Conservation (phyloP, 2,888 invertebrate genomes). For the Yponomeuta evonymella region DNA sequence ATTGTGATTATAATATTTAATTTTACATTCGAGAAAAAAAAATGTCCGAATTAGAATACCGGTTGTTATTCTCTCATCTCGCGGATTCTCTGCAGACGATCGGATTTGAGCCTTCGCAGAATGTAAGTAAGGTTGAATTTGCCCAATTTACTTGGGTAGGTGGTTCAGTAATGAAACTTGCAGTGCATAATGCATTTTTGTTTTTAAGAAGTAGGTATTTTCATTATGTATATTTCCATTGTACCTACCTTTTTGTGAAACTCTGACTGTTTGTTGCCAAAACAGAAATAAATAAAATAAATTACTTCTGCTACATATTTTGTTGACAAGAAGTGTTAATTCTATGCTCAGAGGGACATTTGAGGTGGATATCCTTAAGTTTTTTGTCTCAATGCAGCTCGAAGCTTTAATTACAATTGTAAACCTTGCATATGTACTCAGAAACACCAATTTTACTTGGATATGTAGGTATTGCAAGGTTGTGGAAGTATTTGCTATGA, state of each 20-base stretch:
- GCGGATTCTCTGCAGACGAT: slow-evolving; percentile 40
- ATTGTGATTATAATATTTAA: background rate
- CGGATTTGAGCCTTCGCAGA: slow-evolving; percentile 27
- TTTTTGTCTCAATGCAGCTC: no score
- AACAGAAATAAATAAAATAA: no score
- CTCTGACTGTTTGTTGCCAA: no score
- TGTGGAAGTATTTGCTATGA: no score
- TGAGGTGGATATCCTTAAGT: no score
- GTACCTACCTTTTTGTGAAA: no score
- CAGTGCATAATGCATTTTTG: background rate
- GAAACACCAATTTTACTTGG: no score
- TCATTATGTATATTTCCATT: no score
- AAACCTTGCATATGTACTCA: no score
- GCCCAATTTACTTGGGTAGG: background rate
- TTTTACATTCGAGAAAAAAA: slow-evolving; percentile 17
- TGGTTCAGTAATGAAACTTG: background rate
- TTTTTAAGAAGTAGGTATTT: background rate
- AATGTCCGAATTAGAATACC: slow-evolving; percentile 44
- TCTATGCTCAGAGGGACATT: background rate
- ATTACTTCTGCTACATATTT: background rate
- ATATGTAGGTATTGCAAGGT: no score
- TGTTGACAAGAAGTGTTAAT: background rate
- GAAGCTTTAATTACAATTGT: no score
- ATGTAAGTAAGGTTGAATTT: slow-evolving; percentile 36
- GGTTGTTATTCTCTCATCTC: slow-evolving; percentile 44